phyloP scores from a whole-genome alignment of 2,888 invertebrate species.

The Drosophila fulvimacula region DNA sequence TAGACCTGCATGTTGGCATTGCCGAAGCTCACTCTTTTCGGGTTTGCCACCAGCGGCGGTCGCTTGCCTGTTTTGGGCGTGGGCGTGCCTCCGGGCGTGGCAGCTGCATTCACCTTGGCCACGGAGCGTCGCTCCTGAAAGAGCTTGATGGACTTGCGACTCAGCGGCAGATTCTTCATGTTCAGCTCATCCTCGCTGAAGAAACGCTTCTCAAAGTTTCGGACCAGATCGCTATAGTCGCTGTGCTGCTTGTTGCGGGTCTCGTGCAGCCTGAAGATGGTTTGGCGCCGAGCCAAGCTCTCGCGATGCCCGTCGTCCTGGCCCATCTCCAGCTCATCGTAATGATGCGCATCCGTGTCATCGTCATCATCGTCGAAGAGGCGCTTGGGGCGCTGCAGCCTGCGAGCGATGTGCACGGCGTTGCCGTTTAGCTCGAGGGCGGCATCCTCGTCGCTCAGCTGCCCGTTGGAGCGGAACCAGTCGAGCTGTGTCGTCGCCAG shows the following conservation, averaged over 20 bases:
- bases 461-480: conserved; percentile 82
- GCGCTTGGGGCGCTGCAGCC: conserved; percentile 85
- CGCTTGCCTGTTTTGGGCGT: conserved; percentile 48
- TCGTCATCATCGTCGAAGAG: conserved; percentile 83
- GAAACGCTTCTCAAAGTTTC: conserved; percentile 83
- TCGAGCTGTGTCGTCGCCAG: conserved; percentile 88
- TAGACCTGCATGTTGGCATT: conserved; percentile 58
- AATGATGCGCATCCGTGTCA: conserved; percentile 42
- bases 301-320: conserved; percentile 55
- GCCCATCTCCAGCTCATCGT: conserved; percentile 47
- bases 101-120: conserved; percentile 71
- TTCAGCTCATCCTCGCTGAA: conserved; percentile 82
- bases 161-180: conserved; percentile 80
- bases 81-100: conserved; percentile 52
- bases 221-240: conserved; percentile 83
- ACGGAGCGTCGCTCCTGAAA: conserved; percentile 77
- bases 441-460: conserved; percentile 83
- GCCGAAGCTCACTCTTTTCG: conserved; percentile 64
- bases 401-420: conserved; percentile 87
- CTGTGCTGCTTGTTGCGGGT: conserved; percentile 73
- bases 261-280: conserved; percentile 82
- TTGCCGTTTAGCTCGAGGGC: conserved; percentile 87
- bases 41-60: conserved; percentile 32
- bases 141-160: conserved; percentile 82
- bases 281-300: conserved; percentile 75